phyloP scores from a whole-genome alignment of 2,888 invertebrate genomes.

The Athetis lepigone region DNA sequence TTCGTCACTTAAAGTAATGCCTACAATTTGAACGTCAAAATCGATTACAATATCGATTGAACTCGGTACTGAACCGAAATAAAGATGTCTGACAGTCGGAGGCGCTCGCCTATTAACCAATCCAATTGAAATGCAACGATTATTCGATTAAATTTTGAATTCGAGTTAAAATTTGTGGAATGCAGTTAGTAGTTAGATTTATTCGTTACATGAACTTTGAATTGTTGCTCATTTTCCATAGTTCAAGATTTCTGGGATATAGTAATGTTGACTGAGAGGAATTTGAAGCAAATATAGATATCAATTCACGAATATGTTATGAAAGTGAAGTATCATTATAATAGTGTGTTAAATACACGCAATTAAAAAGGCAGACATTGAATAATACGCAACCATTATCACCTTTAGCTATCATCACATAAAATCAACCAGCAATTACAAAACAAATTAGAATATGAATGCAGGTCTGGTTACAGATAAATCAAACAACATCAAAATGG shows the following conservation, averaged over 20 bases:
- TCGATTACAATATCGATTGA: conserved; percentile 42
- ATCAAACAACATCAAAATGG: conserved; percentile 47
- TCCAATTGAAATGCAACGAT: conserved; percentile 54
- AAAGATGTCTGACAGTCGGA: conserved; percentile 49
- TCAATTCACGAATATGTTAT: neutral
- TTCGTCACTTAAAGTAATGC: conserved; percentile 50
- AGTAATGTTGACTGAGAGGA: too few species aligned
- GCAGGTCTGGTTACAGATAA: conserved; percentile 25
- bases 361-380: conserved; percentile 13
- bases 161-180: conserved; percentile 47
- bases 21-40: conserved; percentile 51
- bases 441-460: conserved; percentile 46
- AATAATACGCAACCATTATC: conserved; percentile 30
- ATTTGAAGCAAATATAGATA: neutral
- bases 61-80: conserved; percentile 48
- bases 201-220: conserved; percentile 20
- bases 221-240: conserved; percentile 8
- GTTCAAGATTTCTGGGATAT: neutral
- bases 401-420: conserved; percentile 27
- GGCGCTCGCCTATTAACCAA: conserved; percentile 37
- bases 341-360: neutral
- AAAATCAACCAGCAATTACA: conserved; percentile 41
- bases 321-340: neutral
- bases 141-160: conserved; percentile 48
- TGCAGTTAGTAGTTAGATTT: conserved; percentile 31